Evolutionary conservation across 2,113 vertebrate genomes (phyloP).

Genomic region (Phalacrocorax pelagicus): DNA sequence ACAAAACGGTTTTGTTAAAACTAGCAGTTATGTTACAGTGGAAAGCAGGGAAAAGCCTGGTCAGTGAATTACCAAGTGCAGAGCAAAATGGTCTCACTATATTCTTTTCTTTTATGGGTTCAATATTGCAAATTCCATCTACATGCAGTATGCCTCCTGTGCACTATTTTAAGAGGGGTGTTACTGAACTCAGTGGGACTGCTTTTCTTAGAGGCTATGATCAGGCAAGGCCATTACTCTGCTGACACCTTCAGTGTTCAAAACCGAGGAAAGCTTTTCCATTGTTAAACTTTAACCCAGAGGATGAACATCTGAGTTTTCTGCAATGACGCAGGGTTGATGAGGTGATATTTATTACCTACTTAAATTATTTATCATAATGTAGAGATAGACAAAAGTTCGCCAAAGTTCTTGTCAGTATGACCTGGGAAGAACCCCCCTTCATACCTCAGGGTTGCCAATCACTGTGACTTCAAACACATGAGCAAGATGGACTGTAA

Average conservation of each 20-base stretch:
- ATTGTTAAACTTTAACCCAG: background rate
- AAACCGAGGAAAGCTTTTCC: background rate
- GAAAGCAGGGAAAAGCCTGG: conserved; percentile 36
- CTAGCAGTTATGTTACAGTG: conserved; percentile 47
- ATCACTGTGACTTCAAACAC: background rate
- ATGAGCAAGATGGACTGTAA: background rate
- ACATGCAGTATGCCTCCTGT: background rate
- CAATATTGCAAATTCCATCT: conserved; percentile 35
- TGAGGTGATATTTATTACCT: background rate
- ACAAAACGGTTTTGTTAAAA: conserved; percentile 66
- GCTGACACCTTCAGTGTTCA: background rate
- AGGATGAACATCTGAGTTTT: background rate
- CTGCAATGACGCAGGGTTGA: background rate
- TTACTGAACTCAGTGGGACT: background rate
- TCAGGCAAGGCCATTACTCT: background rate
- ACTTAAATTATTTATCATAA: background rate
- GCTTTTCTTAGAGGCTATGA: background rate
- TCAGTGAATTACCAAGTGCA: background rate
- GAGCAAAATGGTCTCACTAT: conserved; percentile 42
- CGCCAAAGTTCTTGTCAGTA: background rate
- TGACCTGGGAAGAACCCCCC: background rate
- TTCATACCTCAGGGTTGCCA: background rate
- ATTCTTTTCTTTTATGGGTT: background rate
- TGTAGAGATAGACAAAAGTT: background rate
- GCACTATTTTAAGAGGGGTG: conserved; percentile 1